These are phyloP conservation scores for Parus major DNA, from an alignment of 2,113 vertebrate genomes.

Conservation along the genomic window DNA sequence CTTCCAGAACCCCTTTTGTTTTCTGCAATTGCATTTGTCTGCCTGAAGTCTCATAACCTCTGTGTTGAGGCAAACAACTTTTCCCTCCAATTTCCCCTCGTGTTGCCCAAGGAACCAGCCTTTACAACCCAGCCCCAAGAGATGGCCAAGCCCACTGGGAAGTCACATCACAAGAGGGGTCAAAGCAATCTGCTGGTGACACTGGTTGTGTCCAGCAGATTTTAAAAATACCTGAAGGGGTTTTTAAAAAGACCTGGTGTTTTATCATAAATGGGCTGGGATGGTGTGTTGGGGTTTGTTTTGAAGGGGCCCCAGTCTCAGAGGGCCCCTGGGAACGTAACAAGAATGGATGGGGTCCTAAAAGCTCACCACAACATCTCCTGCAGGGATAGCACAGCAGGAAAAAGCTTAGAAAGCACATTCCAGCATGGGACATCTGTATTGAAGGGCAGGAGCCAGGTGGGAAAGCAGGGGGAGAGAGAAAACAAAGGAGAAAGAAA, in stretches of 20 bases:
- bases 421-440: not conserved
- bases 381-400: not conserved
- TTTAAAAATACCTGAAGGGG: not conserved
- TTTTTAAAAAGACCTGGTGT: not conserved
- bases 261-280: fast-evolving
- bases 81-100: not conserved
- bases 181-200: not conserved
- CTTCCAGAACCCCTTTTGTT: fast-evolving
- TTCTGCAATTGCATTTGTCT: not conserved
- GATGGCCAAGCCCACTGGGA: not conserved
- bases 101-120: not conserved
- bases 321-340: not conserved
- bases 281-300: not conserved
- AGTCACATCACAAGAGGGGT: not conserved
- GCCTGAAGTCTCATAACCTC: not conserved
- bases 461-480: not conserved
- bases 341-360: not conserved
- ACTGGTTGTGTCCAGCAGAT: not conserved
- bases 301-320: not conserved
- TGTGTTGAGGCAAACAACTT: not conserved
- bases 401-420: not conserved
- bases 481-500: not conserved
- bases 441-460: not conserved
- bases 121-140: not conserved
- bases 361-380: not conserved